Evolutionary conservation across 2,113 vertebrate species (phyloP), one percentile per base, ranked within the genome.

Genomic region (Bos javanicus): DNA sequence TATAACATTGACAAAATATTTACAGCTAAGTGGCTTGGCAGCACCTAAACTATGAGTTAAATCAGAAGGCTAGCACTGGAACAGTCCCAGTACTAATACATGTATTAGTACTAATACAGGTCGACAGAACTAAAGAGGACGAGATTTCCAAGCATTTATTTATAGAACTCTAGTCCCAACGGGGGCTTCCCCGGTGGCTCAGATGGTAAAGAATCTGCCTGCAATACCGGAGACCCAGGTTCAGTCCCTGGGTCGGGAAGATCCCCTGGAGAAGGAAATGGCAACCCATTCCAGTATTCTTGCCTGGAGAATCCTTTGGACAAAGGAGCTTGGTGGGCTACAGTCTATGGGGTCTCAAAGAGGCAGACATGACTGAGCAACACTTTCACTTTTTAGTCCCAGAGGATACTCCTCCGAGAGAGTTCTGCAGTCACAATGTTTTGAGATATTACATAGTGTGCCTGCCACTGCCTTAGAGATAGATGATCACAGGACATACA

Each of bases 181-280:
- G 0, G n/a, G 11, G 71, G 71, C 39, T 76, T 76, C 23, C 23
- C 23, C 0, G 25, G 39, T 76, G 39, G 39, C 71, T 43, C 71
- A 43, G 23, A 14, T 26, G 36, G 23, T 43, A 76, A 76, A 43
- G 39, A 76, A 26, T 26, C 71, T 76, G 11, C 39, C 71, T 76
- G 71, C 23, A 76, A 76, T 76, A 43, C 1, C 0, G 0, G 71
- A 76, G n/a, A 74, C n/a, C n/a, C 19, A 39, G 67, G 19, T 23
- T 39, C 0, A 0, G 6, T 39, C 19, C 19, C 11, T 74, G 19
- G 67, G 67, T 74, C 0, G 1, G 10, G 19, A 74, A 39, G 67
- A 39, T 71, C 10, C 10, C n/a, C n/a, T 71, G 67, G 67, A 39
- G 67, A 71, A 74, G n/a, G 10, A 74, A 74, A 74, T 74, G n/a